phyloP scores from a whole-genome alignment of 53 echinoderm and acorn worm genomes.

The Echinarachnius parma region DNA sequence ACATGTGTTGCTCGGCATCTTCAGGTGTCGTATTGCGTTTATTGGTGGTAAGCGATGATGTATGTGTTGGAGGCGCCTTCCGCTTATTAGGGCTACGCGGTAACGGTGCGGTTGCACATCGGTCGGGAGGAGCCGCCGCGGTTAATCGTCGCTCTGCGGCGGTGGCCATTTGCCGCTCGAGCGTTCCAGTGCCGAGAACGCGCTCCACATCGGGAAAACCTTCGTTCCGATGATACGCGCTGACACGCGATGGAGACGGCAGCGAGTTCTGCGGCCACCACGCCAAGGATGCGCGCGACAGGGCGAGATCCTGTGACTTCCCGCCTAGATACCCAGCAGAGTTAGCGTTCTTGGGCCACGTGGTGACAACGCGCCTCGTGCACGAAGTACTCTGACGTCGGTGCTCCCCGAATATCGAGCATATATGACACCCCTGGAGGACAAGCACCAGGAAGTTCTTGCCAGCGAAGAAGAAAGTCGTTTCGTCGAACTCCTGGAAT shows the following conservation, averaged over 20 bases:
- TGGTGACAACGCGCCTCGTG: conserved; percentile 41
- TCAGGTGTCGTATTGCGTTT: background rate
- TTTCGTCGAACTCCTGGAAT: conserved; percentile 26
- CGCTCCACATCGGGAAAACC: conserved; percentile 39
- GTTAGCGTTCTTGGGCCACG: conserved; percentile 41
- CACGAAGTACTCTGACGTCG: background rate
- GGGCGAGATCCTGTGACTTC: conserved; percentile 32
- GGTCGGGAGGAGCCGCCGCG: conserved; percentile 16
- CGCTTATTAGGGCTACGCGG: conserved; percentile 29
- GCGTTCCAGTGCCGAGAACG: conserved; percentile 28
- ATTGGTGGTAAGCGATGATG: conserved; percentile 17
- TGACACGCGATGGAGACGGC: conserved; percentile 36
- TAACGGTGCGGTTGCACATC: conserved; percentile 20
- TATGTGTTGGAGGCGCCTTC: conserved; percentile 4
- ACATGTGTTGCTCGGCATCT: conserved; percentile 25
- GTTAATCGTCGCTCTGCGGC: conserved; percentile 34
- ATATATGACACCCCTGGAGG: conserved; percentile 24
- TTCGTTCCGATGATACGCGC: conserved; percentile 42
- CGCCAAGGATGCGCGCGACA: conserved; percentile 36
- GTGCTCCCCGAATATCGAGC: conserved; percentile 19
- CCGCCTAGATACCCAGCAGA: conserved; percentile 42
- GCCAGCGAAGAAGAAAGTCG: conserved; percentile 42
- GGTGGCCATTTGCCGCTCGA: conserved; percentile 19
- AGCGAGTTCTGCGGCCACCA: conserved; percentile 46
- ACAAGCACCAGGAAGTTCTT: conserved; percentile 36